A percentile compares a stretch with the other conserved stretches of the same genome.
phyloP scores from a whole-genome alignment of 2,888 invertebrate genomes.

The Hanleya hanleyi region DNA sequence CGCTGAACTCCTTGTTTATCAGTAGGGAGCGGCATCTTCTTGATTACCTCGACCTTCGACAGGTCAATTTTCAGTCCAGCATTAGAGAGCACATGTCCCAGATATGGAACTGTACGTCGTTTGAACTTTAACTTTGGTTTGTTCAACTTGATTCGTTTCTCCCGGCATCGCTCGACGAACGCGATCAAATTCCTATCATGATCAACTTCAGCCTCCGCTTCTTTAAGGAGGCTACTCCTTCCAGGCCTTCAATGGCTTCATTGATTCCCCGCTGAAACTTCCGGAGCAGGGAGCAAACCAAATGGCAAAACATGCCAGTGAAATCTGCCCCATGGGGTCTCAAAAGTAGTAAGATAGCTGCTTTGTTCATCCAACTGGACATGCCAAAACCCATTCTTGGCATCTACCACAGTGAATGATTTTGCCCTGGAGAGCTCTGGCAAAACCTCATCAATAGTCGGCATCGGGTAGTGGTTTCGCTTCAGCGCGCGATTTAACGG shows the following conservation, averaged over 20 bases:
- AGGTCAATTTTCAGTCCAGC: slow-evolving; percentile 30
- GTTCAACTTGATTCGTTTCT: slow-evolving; percentile 30
- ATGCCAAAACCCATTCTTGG: slow-evolving; percentile 35
- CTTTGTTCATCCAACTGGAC: slow-evolving; percentile 28
- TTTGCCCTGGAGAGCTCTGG: slow-evolving; percentile 11
- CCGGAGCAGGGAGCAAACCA: slow-evolving; percentile 38
- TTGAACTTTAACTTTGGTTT: slow-evolving; percentile 19
- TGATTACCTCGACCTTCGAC: slow-evolving; percentile 28
- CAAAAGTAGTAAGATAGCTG: slow-evolving; percentile 38
- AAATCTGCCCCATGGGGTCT: slow-evolving; percentile 41
- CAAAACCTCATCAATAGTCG: slow-evolving; percentile 19
- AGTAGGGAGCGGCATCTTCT: slow-evolving; percentile 28
- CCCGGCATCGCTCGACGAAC: slow-evolving; percentile 23
- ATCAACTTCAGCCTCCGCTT: slow-evolving; percentile 24
- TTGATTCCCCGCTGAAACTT: slow-evolving; percentile 33
- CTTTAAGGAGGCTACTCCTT: slow-evolving; percentile 25
- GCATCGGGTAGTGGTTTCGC: slow-evolving; percentile 22
- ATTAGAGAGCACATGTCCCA: slow-evolving; percentile 28
- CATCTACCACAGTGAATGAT: slow-evolving; percentile 17
- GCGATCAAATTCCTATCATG: slow-evolving; percentile 26
- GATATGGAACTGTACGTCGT: slow-evolving; percentile 21
- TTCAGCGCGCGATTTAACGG: slow-evolving; percentile 30
- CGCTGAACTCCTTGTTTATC: slow-evolving; percentile 27
- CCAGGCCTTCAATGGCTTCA: slow-evolving; percentile 16
- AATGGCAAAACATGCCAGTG: slow-evolving; percentile 41